Conservation (phyloP, 2,113 vertebrate genomes). For the Panurus biarmicus region DNA sequence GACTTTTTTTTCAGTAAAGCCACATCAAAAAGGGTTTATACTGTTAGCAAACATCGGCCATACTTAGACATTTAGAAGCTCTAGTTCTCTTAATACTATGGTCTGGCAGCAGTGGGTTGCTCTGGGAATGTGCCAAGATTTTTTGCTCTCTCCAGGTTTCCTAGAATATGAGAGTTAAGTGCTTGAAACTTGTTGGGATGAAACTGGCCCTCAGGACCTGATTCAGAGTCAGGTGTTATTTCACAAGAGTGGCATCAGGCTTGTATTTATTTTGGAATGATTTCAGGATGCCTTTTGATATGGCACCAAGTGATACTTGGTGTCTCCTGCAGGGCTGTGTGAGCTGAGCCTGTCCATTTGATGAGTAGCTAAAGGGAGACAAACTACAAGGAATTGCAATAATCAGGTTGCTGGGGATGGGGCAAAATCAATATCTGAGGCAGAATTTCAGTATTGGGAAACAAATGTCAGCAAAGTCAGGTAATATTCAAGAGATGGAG, state of each 20-base stretch:
- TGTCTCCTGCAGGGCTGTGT: neutral
- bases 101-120: neutral
- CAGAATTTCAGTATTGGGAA: constrained; percentile 41
- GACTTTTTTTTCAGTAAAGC: neutral
- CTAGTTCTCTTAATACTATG: neutral
- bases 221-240: neutral
- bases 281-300: neutral
- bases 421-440: constrained; percentile 17
- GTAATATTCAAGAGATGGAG: neutral
- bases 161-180: neutral
- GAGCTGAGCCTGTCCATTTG: neutral
- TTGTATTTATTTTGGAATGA: neutral
- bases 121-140: neutral
- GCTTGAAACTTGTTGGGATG: neutral
- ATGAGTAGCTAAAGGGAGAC: constrained; percentile 14
- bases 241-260: neutral
- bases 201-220: neutral
- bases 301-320: neutral
- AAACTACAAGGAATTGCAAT: constrained; percentile 25
- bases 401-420: constrained; percentile 1
- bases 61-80: neutral
- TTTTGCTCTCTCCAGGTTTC: neutral
- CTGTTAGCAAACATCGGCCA: neutral
- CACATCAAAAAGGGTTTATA: neutral
- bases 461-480: neutral